Evolutionary conservation across 2,888 invertebrate species (phyloP), one percentile per base, ranked within the genome.

Genomic region (Leptinotarsa juncta): DNA sequence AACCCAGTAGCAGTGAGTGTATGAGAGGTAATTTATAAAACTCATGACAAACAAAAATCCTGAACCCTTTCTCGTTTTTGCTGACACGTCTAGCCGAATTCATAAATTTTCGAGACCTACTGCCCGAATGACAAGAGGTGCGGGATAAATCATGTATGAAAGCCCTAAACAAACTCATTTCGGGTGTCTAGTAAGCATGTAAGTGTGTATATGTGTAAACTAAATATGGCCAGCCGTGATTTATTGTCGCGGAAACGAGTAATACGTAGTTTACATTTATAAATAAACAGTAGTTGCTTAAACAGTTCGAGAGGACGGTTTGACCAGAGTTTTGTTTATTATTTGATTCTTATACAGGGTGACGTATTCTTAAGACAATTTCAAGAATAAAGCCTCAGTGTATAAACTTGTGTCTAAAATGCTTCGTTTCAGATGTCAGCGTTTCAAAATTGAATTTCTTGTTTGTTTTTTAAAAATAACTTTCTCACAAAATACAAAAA

Each of bases 21-120:
- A 74, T 73, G 68, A 70, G 71, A 67, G 66, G 72, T 75, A 72
- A 78, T 78, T 78, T 76, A 78, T 78, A 74, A 76, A 74, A 66
- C 76, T 71, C 76, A 70, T 67, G 73, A 73, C 76, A 76, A 74
- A 76, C 76, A 78, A 73, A 76, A 78, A 70, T 75, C 70, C 74
- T 76, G 67, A 71, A 70, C 76, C 74, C 76, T 70, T 76, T 70
- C 73, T 65, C 70, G 74, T 78, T 78, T 78, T 70, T 49, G 69
- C 69, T 42, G 57, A 71, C 72, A 68, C 73, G 73, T 62, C 72
- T 70, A 72, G 67, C 55, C 73, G 71, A 76, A 71, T 70, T 71
- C 77, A 74, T 78, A 77, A 78, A 78, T 78, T 73, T 66, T 72
- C 55, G 48, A 16, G 71, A 68, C 68, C 71, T 71, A 68, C 70